Evolutionary conservation across 1,140 invertebrate species (phyloP).

Genomic region (Popillia japonica): DNA sequence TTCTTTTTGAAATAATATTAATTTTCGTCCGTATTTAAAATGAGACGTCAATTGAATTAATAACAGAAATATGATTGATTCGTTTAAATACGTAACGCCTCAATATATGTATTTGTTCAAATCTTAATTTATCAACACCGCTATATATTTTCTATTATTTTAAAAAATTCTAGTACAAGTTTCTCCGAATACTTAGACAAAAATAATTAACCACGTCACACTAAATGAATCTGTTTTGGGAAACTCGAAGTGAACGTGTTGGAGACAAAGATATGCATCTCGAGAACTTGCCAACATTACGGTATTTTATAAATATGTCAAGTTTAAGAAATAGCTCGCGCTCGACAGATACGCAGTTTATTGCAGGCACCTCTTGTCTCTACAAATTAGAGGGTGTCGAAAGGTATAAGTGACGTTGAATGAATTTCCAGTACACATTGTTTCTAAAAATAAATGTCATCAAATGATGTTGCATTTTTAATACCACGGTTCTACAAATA

Average conservation of each 20-base stretch:
- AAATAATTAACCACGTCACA: neutral
- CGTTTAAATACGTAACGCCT: no score
- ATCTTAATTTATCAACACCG: neutral
- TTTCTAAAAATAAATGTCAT: constrained; percentile 28
- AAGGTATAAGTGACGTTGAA: constrained; percentile 38
- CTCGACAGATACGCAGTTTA: constrained; percentile 42
- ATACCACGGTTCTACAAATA: neutral
- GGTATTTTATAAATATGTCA: constrained; percentile 50
- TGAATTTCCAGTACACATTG: constrained; percentile 18
- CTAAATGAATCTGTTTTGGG: neutral
- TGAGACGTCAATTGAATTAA: no score
- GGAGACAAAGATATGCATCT: constrained; percentile 18
- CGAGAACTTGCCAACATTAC: constrained; percentile 18
- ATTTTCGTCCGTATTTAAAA: no score
- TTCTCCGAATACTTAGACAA: neutral
- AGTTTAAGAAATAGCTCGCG: constrained; percentile 44
- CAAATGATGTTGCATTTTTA: neutral
- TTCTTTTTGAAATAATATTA: no score
- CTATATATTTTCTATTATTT: constrained; percentile 5
- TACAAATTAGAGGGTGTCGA: constrained; percentile 47
- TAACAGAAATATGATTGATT: no score
- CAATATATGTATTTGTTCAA: neutral
- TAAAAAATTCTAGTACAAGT: neutral
- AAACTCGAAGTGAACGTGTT: constrained; percentile 7
- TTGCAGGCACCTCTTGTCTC: constrained; percentile 40